phyloP scores from a whole-genome alignment of 2,113 vertebrate species.

The Brachypteracias leptosomus region DNA sequence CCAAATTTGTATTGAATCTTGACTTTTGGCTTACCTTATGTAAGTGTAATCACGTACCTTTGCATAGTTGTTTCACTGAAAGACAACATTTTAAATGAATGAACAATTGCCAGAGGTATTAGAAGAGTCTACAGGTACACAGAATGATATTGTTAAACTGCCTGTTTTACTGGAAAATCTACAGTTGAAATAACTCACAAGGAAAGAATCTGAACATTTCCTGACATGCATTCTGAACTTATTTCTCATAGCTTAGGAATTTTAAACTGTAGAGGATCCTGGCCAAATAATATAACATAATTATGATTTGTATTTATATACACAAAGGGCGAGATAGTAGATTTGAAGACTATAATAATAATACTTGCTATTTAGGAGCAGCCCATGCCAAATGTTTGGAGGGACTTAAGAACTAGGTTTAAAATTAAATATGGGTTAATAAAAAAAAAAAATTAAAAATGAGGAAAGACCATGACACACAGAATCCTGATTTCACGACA shows the following conservation, averaged over 20 bases:
- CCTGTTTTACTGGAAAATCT: neutral
- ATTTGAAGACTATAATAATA: neutral
- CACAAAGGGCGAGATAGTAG: neutral
- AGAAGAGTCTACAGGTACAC: neutral
- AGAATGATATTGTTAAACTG: neutral
- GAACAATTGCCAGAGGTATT: neutral
- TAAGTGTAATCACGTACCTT: neutral
- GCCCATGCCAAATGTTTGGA: neutral
- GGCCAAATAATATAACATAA: neutral
- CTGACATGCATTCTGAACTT: constrained; percentile 24
- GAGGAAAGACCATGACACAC: neutral
- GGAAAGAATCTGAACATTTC: neutral
- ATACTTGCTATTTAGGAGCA: neutral
- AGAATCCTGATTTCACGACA: neutral
- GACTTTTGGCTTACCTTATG: neutral
- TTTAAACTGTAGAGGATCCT: neutral
- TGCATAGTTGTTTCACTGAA: neutral
- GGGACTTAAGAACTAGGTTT: neutral
- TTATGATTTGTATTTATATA: neutral
- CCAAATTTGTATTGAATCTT: neutral
- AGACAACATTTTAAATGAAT: neutral
- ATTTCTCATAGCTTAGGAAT: constrained; percentile 43
- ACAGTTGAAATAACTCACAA: neutral
- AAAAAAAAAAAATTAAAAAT: neutral
- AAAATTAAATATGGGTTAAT: neutral